These are phyloP conservation scores for Monoplex corrugatus DNA, from an alignment of 2,888 invertebrate genomes.

Conservation along the genomic window DNA sequence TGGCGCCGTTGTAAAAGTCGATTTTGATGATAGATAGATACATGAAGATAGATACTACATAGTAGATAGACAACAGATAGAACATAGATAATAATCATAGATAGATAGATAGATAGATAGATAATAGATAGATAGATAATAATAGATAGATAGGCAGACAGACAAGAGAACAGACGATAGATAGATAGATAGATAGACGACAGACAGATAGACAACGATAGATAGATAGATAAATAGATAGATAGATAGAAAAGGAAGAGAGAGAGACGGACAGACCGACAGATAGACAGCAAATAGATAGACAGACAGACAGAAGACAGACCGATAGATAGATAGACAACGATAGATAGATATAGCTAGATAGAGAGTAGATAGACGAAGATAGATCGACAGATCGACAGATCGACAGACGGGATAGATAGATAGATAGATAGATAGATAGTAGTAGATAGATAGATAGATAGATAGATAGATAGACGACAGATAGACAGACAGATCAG, in stretches of 20 bases:
- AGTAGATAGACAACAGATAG: neutral
- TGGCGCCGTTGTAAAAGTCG: no score
- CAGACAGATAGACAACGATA: conserved; percentile 21
- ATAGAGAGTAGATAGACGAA: no score
- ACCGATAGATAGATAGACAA: no score
- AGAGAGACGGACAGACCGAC: no score
- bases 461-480: neutral
- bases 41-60: neutral
- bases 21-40: neutral
- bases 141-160: neutral
- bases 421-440: no score
- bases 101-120: conserved; percentile 6
- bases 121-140: conserved; percentile 9
- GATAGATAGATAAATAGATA: conserved; percentile 10
- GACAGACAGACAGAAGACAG: no score
- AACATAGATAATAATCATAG: neutral
- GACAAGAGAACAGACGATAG: no score
- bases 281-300: no score
- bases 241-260: neutral
- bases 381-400: no score
- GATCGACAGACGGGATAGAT: no score
- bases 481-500: neutral
- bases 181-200: conserved; percentile 1
- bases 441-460: conserved; percentile 1
- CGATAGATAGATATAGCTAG: no score